Conservation (phyloP, 2,888 invertebrate species). For the Clistopyga incitator region DNA sequence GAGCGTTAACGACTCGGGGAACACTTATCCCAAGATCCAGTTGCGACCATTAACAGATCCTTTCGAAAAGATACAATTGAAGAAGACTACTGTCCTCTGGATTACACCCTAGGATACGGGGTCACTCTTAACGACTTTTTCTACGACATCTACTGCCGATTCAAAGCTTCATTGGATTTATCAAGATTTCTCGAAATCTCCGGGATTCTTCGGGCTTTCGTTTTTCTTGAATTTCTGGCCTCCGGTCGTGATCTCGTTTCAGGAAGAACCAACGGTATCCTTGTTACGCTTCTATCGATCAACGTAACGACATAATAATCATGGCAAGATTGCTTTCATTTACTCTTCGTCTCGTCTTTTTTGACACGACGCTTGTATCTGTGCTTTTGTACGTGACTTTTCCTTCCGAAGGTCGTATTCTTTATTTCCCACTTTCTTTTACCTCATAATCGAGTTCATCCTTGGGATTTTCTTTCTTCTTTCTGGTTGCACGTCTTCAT, state of each 20-base stretch:
- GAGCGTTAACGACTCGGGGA: conserved; percentile 41
- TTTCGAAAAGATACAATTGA: conserved; percentile 45
- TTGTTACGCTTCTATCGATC: not conserved
- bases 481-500: conserved; percentile 49
- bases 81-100: conserved; percentile 10
- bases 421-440: conserved; percentile 5
- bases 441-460: conserved; percentile 6
- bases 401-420: not conserved
- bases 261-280: not conserved
- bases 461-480: conserved; percentile 34
- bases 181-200: conserved; percentile 45
- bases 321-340: conserved; percentile 47
- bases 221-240: not conserved
- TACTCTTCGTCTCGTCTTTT: conserved; percentile 24
- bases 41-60: conserved; percentile 50
- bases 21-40: conserved; percentile 36
- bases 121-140: conserved; percentile 49
- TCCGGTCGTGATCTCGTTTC: not conserved
- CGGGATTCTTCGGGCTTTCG: conserved; percentile 5
- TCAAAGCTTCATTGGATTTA: conserved; percentile 31
- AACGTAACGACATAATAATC: conserved; percentile 19
- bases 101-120: conserved; percentile 10
- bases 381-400: conserved; percentile 40
- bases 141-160: conserved; percentile 26
- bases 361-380: not conserved